Percentiles rank a stretch among this genome's conserved stretches.
These are phyloP conservation scores for Trichonephila clavata DNA, from an alignment of 1,140 invertebrate species.

Conservation along the genomic window DNA sequence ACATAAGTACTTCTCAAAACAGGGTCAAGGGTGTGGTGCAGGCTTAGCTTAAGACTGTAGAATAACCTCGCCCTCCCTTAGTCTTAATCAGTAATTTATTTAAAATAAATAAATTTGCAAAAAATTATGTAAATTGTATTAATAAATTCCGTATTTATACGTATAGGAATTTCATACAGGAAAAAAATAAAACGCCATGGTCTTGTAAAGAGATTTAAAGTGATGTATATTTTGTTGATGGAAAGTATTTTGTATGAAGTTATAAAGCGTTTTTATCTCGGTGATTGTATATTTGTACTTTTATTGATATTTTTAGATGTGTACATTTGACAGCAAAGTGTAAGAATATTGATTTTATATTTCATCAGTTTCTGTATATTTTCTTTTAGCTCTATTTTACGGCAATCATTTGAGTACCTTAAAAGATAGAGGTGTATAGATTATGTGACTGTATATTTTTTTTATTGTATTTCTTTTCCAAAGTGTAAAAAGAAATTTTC, in stretches of 20 bases:
- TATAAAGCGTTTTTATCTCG: not conserved
- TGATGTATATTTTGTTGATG: not conserved
- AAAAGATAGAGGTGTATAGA: conserved; percentile 6
- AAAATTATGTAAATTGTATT: not conserved
- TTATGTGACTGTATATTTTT: not conserved
- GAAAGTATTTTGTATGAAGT: not conserved
- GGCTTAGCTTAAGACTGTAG: conserved; percentile 37
- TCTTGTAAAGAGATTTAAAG: not conserved
- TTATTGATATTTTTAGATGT: not conserved
- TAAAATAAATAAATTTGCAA: not conserved
- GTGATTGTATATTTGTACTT: not conserved
- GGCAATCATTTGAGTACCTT: not conserved
- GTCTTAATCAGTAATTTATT: not conserved
- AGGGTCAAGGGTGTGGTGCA: conserved; percentile 56
- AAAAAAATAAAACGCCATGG: not conserved
- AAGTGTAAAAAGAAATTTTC: conserved; percentile 4
- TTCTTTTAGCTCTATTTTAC: not conserved
- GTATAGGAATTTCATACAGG: not conserved
- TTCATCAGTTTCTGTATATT: not conserved
- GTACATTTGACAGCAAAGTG: not conserved
- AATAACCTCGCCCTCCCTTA: conserved; percentile 12
- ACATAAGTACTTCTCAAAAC: too few species aligned
- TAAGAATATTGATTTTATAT: not conserved
- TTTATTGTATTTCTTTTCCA: not conserved
- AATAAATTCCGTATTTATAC: not conserved